These are phyloP conservation scores for Lasius platythorax DNA, from an alignment of 2,888 invertebrate species.

Conservation along the genomic window DNA sequence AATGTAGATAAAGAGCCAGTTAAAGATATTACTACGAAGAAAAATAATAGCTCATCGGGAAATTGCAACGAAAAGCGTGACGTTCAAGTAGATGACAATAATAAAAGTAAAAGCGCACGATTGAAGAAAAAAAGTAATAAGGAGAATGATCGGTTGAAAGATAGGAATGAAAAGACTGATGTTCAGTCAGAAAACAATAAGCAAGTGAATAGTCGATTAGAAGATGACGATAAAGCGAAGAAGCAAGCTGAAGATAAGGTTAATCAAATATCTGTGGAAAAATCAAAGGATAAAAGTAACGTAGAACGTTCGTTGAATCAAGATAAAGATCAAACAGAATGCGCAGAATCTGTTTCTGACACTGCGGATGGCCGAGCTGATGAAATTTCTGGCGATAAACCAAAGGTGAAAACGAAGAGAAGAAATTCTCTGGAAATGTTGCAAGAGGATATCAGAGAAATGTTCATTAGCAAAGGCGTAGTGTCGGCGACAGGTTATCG, in stretches of 20 bases:
- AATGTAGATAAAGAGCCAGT: not conserved
- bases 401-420: slow-evolving; percentile 74
- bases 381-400: slow-evolving; percentile 20
- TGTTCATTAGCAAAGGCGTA: slow-evolving; percentile 90
- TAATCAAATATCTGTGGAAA: not conserved
- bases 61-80: not conserved
- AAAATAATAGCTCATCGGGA: not conserved
- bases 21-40: not conserved
- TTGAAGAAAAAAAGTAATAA: not conserved
- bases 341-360: not conserved
- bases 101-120: not conserved
- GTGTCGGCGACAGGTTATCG: slow-evolving; percentile 89
- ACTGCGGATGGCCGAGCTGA: not conserved
- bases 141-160: slow-evolving; percentile 1
- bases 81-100: not conserved
- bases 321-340: not conserved
- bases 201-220: not conserved
- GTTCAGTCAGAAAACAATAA: not conserved
- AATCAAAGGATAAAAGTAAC: not conserved
- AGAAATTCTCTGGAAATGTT: slow-evolving; percentile 88
- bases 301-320: not conserved
- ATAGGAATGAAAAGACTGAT: not conserved
- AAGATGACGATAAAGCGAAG: not conserved
- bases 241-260: not conserved
- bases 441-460: slow-evolving; percentile 91